Evolutionary conservation across 2,797 vertebrate genomes (phyloP).

Genomic region (Falco rusticolus): DNA sequence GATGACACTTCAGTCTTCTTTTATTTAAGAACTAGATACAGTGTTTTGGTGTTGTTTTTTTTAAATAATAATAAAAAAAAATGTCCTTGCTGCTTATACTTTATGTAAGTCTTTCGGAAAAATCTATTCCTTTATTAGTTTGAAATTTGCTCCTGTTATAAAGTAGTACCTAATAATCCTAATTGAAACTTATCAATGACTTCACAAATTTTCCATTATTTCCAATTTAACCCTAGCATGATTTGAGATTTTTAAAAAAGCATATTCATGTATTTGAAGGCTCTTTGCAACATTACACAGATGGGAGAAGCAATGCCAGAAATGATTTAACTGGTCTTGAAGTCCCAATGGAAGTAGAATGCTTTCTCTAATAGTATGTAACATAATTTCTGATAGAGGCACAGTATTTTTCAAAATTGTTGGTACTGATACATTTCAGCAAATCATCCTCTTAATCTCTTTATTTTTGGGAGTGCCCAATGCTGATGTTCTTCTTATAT

Average conservation of each 20-base stretch:
- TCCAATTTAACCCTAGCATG: background rate
- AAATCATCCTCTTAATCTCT: background rate
- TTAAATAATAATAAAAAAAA: background rate
- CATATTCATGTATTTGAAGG: background rate
- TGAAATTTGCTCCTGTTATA: background rate
- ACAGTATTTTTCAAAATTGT: background rate
- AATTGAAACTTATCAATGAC: background rate
- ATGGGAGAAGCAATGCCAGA: background rate
- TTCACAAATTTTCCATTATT: background rate
- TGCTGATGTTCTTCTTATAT: background rate
- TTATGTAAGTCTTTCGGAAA: background rate
- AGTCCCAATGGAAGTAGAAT: background rate
- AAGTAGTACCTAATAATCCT: background rate
- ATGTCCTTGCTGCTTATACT: constrained; percentile 9
- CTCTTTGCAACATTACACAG: background rate
- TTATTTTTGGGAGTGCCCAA: background rate
- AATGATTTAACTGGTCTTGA: background rate
- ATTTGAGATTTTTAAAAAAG: background rate
- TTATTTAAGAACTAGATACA: constrained; percentile 66
- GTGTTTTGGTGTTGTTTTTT: background rate
- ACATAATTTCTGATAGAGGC: background rate
- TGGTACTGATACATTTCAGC: background rate
- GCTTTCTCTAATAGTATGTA: background rate
- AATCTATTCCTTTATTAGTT: background rate
- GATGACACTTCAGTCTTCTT: constrained; percentile 63